Evolutionary conservation across 2,797 vertebrate species (phyloP).

Genomic region (Lophius americanus): DNA sequence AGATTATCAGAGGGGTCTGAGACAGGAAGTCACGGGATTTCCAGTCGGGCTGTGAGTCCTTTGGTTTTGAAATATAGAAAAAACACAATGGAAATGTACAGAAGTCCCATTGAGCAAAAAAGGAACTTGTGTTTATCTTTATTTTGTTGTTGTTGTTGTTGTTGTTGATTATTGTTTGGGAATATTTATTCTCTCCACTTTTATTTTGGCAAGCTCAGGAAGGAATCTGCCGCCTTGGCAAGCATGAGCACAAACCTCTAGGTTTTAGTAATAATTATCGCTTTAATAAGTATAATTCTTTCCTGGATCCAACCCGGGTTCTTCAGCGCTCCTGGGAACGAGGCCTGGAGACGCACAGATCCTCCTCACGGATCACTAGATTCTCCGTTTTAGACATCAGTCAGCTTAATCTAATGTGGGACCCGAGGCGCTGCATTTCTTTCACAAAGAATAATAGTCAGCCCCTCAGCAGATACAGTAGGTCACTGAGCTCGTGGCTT

Average conservation of each 20-base stretch:
- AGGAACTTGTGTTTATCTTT: too few species aligned
- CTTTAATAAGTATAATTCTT: background rate
- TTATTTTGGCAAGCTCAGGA: background rate
- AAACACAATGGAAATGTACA: too few species aligned
- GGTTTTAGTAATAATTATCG: background rate
- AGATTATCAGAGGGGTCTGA: too few species aligned
- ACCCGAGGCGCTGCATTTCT: conserved; percentile 57
- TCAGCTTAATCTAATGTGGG: conserved; percentile 68
- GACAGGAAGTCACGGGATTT: too few species aligned
- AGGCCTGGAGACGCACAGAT: conserved; percentile 12
- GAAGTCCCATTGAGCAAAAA: too few species aligned
- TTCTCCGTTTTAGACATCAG: conserved; percentile 55
- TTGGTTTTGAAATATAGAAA: too few species aligned
- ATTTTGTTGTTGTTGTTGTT: background rate
- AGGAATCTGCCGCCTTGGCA: conserved; percentile 8
- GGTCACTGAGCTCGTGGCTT: conserved; percentile 66
- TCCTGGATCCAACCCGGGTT: conserved; percentile 1
- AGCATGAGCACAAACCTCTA: conserved; percentile 6
- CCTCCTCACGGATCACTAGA: conserved; percentile 39
- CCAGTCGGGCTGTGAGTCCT: too few species aligned
- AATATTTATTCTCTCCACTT: background rate
- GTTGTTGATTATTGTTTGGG: background rate
- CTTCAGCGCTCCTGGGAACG: conserved; percentile 6
- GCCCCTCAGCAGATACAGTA: conserved; percentile 58
- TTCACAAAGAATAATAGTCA: conserved; percentile 60